Evolutionary conservation across 2,113 vertebrate species (phyloP).

Genomic region (Calypte anna): DNA sequence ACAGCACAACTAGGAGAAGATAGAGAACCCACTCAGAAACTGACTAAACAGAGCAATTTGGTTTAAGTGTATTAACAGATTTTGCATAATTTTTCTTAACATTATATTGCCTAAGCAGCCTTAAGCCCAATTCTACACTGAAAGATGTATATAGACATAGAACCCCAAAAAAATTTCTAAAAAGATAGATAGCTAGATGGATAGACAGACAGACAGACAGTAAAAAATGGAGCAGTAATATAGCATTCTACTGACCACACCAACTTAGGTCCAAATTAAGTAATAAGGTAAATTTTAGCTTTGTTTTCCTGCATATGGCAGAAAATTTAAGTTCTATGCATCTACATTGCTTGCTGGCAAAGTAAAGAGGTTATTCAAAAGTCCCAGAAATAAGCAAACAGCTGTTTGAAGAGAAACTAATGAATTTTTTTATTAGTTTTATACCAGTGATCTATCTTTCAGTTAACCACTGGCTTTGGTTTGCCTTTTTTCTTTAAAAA

Average conservation of each 20-base stretch:
- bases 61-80: neutral
- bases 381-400: neutral
- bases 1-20: neutral
- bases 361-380: neutral
- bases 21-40: neutral
- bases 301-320: neutral
- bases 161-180: neutral
- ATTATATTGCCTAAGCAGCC: neutral
- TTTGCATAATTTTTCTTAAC: neutral
- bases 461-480: neutral
- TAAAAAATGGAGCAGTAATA: neutral
- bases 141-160: neutral
- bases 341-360: neutral
- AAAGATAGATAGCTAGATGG: neutral
- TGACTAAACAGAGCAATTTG: neutral
- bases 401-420: neutral
- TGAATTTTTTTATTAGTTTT: neutral
- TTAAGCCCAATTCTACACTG: neutral
- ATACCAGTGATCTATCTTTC: neutral
- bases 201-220: neutral
- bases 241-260: neutral
- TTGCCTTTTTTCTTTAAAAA: neutral
- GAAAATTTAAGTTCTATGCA: neutral
- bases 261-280: neutral
- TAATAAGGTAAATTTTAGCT: neutral